Evolutionary conservation across 2,888 invertebrate species (phyloP), one percentile per base, ranked within the genome.

Genomic region (Sinhomidia bicolor): DNA sequence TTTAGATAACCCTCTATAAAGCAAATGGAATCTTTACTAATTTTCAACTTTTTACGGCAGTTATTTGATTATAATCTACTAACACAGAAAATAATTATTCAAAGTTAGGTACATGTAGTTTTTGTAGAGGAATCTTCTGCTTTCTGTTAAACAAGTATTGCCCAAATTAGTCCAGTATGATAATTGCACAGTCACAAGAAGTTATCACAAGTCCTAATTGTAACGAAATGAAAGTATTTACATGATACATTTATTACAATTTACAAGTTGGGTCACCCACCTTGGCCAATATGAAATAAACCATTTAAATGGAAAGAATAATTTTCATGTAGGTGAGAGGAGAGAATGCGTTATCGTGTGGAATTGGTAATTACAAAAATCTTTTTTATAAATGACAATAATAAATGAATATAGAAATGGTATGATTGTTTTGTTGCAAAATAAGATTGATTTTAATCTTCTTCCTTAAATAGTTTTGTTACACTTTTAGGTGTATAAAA

Each of bases 381-480:
- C 57, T 9, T 57, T 57, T 57, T n/a, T 23, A n/a, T n/a, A 57
- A 57, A 57, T 57, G n/a, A 17, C 54, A 14, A 23, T 29, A 14
- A 62, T 62, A 26, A 62, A 62, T 62, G 4, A 57, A 57, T 57
- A 12, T 23, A 23, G 0, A 23, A 23, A 23, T 26, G 5, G 4
- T 47, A 9, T 47, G 10, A 9, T 2, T 60, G 3, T 60, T 68
- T 41, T 68, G 17, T 41, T 68, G 68, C 68, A 68, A 68, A 36
- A 68, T 17, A n/a, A 36, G 32, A 62, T 68, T 36, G 17, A 68
- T 36, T 68, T 68, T 68, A 36, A 17, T 54, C 51, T 29, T 62
- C 7, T 60, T 60, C 10, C 26, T 60, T 60, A 23, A 60, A 47
- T 12, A 6, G 47, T 60, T 60, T 60, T 60, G 9, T 23, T 60